Evolutionary conservation across 2,888 invertebrate genomes (phyloP).

Genomic region (Autographa gamma): DNA sequence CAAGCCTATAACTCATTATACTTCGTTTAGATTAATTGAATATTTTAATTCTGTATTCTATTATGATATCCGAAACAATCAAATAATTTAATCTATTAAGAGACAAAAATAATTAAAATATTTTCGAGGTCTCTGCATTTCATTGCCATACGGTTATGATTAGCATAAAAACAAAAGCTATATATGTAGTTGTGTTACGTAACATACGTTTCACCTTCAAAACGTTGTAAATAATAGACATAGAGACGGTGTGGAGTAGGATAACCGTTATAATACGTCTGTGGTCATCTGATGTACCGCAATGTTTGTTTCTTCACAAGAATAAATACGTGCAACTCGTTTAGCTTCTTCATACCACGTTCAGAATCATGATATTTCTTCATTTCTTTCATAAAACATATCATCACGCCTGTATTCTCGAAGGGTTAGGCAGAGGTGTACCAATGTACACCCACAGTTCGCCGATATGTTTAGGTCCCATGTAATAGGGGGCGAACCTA

Average conservation of each 20-base stretch:
- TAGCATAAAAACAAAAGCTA: slow-evolving; percentile 5
- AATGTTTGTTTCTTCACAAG: slow-evolving; percentile 34
- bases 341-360: too few relatives aligned
- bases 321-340: not conserved
- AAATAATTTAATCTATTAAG: not conserved
- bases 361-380: too few relatives aligned
- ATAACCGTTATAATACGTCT: slow-evolving; percentile 36
- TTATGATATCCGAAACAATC: not conserved
- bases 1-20: not conserved
- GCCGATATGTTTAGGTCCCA: too few relatives aligned
- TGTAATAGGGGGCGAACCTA: too few relatives aligned
- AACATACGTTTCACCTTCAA: slow-evolving; percentile 5
- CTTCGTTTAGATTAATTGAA: not conserved
- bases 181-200: not conserved
- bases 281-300: slow-evolving; percentile 48
- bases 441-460: too few relatives aligned
- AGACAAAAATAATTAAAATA: not conserved
- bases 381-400: too few relatives aligned
- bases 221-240: slow-evolving; percentile 11
- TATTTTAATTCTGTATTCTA: not conserved
- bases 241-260: slow-evolving; percentile 14
- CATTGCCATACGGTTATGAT: not conserved
- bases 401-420: too few relatives aligned
- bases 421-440: too few relatives aligned
- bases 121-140: not conserved